phyloP scores from a whole-genome alignment of 2,113 vertebrate species.

The Psettodes erumei region DNA sequence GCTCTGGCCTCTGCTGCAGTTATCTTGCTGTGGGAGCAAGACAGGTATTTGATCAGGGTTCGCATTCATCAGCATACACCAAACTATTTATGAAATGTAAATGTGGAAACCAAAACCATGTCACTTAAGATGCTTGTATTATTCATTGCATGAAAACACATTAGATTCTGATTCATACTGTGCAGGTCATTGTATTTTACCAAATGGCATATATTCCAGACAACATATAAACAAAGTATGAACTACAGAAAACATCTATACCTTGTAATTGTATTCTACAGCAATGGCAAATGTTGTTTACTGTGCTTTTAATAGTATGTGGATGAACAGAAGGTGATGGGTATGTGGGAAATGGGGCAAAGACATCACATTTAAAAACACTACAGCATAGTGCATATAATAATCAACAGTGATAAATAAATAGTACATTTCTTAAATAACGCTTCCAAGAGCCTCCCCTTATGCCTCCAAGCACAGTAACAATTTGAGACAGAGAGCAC shows the following conservation, averaged over 20 bases:
- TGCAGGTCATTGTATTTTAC: too few species aligned
- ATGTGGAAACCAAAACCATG: neutral
- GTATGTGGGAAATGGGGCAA: neutral
- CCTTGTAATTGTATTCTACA: too few species aligned
- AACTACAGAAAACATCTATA: too few species aligned
- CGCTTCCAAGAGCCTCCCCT: neutral
- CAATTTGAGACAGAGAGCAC: neutral
- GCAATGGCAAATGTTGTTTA: neutral
- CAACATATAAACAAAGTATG: too few species aligned
- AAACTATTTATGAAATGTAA: neutral
- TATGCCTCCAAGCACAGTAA: neutral
- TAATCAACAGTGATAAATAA: neutral
- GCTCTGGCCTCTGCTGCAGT: neutral
- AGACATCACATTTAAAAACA: neutral
- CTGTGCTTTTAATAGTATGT: too few species aligned
- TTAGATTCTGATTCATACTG: neutral
- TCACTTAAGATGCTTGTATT: neutral
- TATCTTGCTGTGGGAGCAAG: neutral
- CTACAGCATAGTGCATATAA: too few species aligned
- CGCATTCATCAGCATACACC: neutral
- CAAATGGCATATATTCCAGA: neutral
- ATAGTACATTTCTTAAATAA: neutral
- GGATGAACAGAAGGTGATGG: too few species aligned
- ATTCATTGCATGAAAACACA: neutral
- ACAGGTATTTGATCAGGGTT: neutral